These are phyloP conservation scores for Polydrusus pterygomalis DNA, from an alignment of 2,888 invertebrate genomes.

Conservation along the genomic window DNA sequence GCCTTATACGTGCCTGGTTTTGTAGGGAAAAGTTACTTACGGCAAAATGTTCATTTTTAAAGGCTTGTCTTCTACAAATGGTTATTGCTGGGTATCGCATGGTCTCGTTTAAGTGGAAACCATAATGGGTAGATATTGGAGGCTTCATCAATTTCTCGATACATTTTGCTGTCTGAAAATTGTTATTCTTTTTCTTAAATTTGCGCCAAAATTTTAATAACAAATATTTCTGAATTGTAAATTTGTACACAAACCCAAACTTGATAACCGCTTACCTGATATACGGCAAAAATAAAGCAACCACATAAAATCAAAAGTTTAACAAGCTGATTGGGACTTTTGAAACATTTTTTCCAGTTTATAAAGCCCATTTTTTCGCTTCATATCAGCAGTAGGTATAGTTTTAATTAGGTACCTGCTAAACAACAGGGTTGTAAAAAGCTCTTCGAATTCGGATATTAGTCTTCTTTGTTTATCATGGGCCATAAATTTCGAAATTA, in stretches of 20 bases:
- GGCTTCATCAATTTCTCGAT: conserved; percentile 77
- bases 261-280: conserved; percentile 73
- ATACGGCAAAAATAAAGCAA: conserved; percentile 76
- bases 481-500: conserved; percentile 8
- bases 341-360: conserved; percentile 69
- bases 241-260: background rate
- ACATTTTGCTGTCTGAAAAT: conserved; percentile 76
- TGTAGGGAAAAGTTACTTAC: conserved; percentile 70
- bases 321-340: conserved; percentile 75
- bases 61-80: conserved; percentile 80
- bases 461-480: background rate
- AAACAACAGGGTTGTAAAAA: background rate
- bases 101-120: conserved; percentile 79
- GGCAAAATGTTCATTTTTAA: conserved; percentile 75
- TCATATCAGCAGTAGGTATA: background rate
- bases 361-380: conserved; percentile 57
- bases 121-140: conserved; percentile 81
- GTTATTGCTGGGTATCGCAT: conserved; percentile 82
- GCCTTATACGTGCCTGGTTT: no score
- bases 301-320: conserved; percentile 75
- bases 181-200: no score
- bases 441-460: conserved; percentile 9
- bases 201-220: no score
- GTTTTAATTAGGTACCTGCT: background rate
- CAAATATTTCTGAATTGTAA: no score